Percentiles rank a stretch among this genome's conserved stretches.
Evolutionary conservation across 2,888 invertebrate species (phyloP).

Genomic region (Netelia inedita): DNA sequence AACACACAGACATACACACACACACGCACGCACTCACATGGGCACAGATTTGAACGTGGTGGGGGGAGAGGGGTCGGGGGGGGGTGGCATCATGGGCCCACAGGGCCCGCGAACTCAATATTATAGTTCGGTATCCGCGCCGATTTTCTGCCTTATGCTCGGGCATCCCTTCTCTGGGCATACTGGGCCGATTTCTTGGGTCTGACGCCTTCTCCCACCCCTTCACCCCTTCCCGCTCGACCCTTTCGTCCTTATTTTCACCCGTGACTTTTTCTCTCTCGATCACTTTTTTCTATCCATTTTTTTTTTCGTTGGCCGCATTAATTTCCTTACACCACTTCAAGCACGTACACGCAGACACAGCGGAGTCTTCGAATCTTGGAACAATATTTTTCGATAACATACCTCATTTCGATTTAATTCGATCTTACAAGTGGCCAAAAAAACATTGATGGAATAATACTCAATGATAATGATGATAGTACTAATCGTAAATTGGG

Average conservation of each 20-base stretch:
- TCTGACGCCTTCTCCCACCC: conserved; percentile 10
- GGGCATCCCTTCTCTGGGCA: conserved; percentile 40
- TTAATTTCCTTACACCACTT: conserved; percentile 44
- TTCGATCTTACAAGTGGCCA: not conserved
- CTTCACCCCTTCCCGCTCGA: conserved; percentile 55
- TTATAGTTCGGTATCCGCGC: conserved; percentile 80
- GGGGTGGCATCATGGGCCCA: conserved; percentile 39
- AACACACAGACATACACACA: not conserved
- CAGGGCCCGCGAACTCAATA: conserved; percentile 77
- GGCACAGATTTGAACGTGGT: not conserved
- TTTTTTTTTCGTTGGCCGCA: conserved; percentile 24
- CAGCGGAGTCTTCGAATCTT: not conserved
- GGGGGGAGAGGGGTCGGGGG: not conserved
- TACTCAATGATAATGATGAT: not conserved
- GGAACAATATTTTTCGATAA: conserved; percentile 14
- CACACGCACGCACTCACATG: conserved; percentile 11
- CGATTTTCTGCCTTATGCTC: conserved; percentile 77
- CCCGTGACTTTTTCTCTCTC: conserved; percentile 48
- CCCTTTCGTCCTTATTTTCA: conserved; percentile 63
- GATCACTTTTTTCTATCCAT: conserved; percentile 43
- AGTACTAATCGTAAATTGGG: not conserved
- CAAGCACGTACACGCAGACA: conserved; percentile 20
- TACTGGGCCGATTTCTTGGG: conserved; percentile 12
- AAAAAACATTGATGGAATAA: not conserved
- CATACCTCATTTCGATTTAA: not conserved